phyloP scores from a whole-genome alignment of 2,797 vertebrate species.

The Babyrousa celebensis region DNA sequence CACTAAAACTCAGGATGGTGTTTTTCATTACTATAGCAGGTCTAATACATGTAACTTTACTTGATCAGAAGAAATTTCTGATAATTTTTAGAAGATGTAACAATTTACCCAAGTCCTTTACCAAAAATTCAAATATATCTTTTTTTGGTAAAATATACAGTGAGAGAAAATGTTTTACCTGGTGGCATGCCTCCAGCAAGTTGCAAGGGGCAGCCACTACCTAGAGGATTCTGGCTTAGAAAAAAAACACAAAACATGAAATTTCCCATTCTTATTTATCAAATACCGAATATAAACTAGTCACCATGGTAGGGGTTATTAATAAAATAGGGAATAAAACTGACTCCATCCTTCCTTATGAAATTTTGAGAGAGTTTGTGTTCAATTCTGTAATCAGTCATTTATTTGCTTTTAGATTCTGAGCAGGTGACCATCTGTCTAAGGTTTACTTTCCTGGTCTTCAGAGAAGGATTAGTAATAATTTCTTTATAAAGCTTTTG shows the following conservation, averaged over 20 bases:
- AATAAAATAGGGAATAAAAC: neutral
- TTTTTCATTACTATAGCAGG: neutral
- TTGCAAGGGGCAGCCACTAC: neutral
- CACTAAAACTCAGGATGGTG: neutral
- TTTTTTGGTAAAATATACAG: neutral
- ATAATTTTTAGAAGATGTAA: neutral
- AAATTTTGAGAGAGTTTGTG: neutral
- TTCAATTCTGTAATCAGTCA: neutral
- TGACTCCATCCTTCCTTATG: neutral
- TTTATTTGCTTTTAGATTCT: neutral
- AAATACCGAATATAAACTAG: neutral
- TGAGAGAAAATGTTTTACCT: neutral
- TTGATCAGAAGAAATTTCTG: neutral
- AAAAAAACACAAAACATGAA: neutral
- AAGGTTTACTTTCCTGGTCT: neutral
- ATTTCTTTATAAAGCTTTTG: neutral
- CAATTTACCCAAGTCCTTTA: neutral
- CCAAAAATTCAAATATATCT: neutral
- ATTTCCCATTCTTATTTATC: neutral
- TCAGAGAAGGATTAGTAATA: neutral
- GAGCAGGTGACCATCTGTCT: neutral
- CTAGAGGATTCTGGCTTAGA: neutral
- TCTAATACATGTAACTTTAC: neutral
- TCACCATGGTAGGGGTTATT: neutral
- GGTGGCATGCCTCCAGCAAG: neutral